phyloP scores from a whole-genome alignment of 2,797 vertebrate genomes.

The Lepidocolaptes lacrymiger region DNA sequence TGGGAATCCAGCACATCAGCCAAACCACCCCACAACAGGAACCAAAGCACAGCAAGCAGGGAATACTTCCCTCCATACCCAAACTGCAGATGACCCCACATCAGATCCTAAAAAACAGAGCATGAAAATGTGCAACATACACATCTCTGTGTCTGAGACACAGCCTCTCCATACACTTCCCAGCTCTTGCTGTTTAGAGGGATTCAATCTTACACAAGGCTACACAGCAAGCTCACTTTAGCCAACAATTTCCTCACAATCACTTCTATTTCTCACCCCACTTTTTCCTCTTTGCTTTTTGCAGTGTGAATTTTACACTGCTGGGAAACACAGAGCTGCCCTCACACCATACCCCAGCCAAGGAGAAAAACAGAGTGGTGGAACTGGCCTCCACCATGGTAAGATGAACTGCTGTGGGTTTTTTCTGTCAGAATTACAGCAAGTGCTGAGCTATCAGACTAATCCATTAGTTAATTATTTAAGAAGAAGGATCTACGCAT shows the following conservation, averaged over 20 bases:
- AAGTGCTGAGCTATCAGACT: constrained; percentile 68
- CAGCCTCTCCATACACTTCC: neutral
- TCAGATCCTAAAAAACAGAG: neutral
- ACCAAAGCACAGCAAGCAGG: neutral
- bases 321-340: neutral
- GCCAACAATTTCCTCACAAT: neutral
- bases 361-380: neutral
- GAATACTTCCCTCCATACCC: neutral
- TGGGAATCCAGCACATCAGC: neutral
- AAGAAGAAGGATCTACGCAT: constrained; percentile 35
- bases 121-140: neutral
- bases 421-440: constrained; percentile 41
- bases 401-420: neutral
- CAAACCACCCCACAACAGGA: neutral
- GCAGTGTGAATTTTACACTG: neutral
- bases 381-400: neutral
- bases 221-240: neutral
- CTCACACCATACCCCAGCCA: neutral
- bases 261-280: accelerated
- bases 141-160: neutral
- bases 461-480: constrained; percentile 72
- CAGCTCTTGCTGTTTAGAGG: neutral
- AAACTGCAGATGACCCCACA: neutral
- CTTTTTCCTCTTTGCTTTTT: neutral
- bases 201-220: neutral